Conservation (phyloP, 2,797 vertebrate species). For the Heteromormyrus szaboi region DNA sequence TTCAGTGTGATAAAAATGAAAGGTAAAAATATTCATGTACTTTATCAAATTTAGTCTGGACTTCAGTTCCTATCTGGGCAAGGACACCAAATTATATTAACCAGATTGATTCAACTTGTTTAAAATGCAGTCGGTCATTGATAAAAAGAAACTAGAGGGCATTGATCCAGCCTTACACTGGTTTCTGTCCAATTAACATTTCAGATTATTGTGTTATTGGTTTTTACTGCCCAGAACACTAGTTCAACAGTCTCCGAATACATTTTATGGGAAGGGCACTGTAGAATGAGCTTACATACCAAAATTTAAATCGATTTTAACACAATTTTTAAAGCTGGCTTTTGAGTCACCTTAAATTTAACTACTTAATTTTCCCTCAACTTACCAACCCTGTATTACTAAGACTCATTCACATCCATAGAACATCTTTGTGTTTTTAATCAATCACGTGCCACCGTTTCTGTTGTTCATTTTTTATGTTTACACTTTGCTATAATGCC, state of each 20-base stretch:
- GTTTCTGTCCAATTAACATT: background rate
- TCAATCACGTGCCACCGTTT: background rate
- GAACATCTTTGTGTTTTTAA: background rate
- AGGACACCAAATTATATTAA: background rate
- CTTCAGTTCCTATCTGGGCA: background rate
- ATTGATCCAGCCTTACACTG: background rate
- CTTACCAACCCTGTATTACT: background rate
- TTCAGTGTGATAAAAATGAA: background rate
- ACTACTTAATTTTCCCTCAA: background rate
- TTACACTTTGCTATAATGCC: background rate
- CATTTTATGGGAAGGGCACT: background rate
- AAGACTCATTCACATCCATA: background rate
- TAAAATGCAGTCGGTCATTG: background rate
- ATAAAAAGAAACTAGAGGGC: background rate
- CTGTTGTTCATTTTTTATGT: background rate
- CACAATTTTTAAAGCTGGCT: background rate
- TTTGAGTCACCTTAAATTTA: background rate
- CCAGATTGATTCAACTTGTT: background rate
- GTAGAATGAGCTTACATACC: background rate
- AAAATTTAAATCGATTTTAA: background rate
- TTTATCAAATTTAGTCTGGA: background rate
- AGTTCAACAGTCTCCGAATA: background rate
- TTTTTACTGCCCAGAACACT: background rate
- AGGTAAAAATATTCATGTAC: background rate
- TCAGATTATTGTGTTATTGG: background rate